A percentile compares a stretch with the other conserved stretches of the same genome.
Evolutionary conservation across 2,797 vertebrate genomes (phyloP).

Genomic region (Antennarius maculatus): DNA sequence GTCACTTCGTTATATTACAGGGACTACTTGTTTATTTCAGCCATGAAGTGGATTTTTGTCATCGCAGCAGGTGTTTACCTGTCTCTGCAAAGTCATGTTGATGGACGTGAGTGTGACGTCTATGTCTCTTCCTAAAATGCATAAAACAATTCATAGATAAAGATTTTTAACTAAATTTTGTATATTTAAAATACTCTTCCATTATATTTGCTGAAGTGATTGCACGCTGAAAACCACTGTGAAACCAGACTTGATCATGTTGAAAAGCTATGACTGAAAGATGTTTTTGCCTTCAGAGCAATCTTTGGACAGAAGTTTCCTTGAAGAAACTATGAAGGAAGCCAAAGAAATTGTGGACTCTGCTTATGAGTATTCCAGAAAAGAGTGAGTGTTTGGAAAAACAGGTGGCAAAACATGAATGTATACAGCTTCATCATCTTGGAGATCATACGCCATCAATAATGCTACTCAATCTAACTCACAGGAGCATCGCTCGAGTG

Average conservation of each 20-base stretch:
- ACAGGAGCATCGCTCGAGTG: constrained; percentile 60
- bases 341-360: constrained; percentile 80
- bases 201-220: too few relatives aligned
- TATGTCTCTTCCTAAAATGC: not conserved
- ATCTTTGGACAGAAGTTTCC: constrained; percentile 26
- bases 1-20: too few relatives aligned
- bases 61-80: constrained; percentile 28
- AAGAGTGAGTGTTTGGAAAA: constrained; percentile 68
- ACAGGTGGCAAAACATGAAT: not conserved
- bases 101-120: constrained; percentile 33
- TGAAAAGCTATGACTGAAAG: too few relatives aligned
- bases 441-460: too few relatives aligned
- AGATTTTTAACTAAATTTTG: not conserved
- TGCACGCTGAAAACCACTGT: too few relatives aligned
- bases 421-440: not conserved
- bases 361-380: constrained; percentile 77
- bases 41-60: constrained; percentile 43
- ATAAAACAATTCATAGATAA: not conserved
- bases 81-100: constrained; percentile 23
- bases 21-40: constrained; percentile 27
- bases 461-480: too few relatives aligned
- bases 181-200: too few relatives aligned
- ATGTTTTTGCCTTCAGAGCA: constrained; percentile 32
- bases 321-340: constrained; percentile 63
- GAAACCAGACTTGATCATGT: too few relatives aligned